phyloP scores from a whole-genome alignment of 23 tunicate genomes.

The Trididemnum miniatum region DNA sequence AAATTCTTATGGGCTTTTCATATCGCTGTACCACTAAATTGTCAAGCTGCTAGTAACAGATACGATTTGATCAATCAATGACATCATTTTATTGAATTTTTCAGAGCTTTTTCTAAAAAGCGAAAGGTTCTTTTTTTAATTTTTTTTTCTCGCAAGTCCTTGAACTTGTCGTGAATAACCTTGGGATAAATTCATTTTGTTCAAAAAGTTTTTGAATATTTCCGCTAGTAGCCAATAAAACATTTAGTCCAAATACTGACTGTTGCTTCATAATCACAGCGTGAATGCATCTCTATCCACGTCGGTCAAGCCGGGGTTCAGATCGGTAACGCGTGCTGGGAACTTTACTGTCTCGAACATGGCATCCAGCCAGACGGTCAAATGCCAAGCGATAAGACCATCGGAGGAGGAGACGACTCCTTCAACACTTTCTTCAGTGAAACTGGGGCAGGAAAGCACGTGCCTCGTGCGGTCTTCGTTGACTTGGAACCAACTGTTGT shows the following conservation, averaged over 20 bases:
- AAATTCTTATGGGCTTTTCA: no score
- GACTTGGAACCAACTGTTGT: constrained; percentile 94
- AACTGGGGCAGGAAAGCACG: constrained; percentile 93
- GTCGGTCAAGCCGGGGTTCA: constrained; percentile 96
- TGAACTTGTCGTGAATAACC: no score
- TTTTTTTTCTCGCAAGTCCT: background rate
- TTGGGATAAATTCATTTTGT: background rate
- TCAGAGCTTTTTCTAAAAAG: no score
- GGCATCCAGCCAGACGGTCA: constrained; percentile 97
- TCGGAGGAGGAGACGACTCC: constrained; percentile 92
- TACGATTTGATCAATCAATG: no score
- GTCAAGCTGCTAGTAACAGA: no score
- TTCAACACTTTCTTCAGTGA: constrained; percentile 97
- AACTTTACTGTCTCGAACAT: constrained; percentile 89
- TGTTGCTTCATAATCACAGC: constrained; percentile 36
- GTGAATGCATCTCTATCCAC: constrained; percentile 93
- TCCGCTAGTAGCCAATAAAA: background rate
- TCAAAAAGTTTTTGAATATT: background rate
- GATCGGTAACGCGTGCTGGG: constrained; percentile 97
- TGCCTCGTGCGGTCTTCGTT: constrained; percentile 93
- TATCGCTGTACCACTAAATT: no score
- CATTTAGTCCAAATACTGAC: background rate
- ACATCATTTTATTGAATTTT: no score
- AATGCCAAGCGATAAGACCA: constrained; percentile 89
- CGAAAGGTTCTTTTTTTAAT: no score